These are phyloP conservation scores for Cydia fagiglandana DNA, from an alignment of 1,140 invertebrate species.

Conservation along the genomic window DNA sequence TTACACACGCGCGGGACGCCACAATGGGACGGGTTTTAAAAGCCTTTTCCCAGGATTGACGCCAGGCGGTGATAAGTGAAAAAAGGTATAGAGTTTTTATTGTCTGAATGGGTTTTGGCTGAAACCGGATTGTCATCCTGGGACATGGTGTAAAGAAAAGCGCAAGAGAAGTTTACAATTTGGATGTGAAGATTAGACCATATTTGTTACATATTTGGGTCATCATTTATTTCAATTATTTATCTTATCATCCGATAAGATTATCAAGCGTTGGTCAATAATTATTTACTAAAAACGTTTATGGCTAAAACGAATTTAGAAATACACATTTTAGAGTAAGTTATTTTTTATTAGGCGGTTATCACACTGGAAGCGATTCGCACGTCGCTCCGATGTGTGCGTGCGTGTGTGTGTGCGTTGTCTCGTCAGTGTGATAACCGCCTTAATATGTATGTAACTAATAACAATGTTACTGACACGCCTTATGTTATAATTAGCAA, in stretches of 20 bases:
- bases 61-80: constrained; percentile 23
- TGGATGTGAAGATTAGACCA: too few species aligned
- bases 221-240: too few species aligned
- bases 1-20: constrained; percentile 38
- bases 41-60: constrained; percentile 47
- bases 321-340: background rate
- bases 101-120: background rate
- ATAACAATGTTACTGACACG: background rate
- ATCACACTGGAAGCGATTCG: too few species aligned
- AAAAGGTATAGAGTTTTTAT: constrained; percentile 14
- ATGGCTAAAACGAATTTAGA: background rate
- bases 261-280: too few species aligned
- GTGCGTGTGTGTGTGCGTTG: too few species aligned
- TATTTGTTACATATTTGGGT: too few species aligned
- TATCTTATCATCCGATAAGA: too few species aligned
- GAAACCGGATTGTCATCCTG: background rate
- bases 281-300: too few species aligned
- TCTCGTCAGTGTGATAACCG: too few species aligned
- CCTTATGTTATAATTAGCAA: background rate
- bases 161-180: background rate
- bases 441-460: background rate
- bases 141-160: background rate
- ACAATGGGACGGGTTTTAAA: constrained; percentile 46
- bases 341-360: too few species aligned
- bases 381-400: too few species aligned